Conservation (phyloP, 2,888 invertebrate species). For the Xanthia icteritia region DNA sequence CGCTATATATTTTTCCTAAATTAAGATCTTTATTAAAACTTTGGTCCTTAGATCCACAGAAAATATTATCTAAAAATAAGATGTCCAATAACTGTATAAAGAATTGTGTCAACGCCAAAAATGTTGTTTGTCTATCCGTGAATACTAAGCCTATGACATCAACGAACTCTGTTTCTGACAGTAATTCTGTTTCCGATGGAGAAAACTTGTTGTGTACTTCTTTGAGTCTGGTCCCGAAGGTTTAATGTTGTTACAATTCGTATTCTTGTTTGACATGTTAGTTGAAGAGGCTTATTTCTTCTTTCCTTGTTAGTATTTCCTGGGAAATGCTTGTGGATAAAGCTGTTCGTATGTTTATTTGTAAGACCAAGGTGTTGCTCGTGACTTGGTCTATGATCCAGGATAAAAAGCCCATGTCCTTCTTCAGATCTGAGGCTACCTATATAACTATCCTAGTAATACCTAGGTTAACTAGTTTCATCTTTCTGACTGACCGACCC, state of each 20-base stretch:
- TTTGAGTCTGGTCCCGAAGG: conserved; percentile 30
- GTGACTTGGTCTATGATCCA: too few relatives aligned
- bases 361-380: neutral
- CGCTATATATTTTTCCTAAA: neutral
- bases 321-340: neutral
- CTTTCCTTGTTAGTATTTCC: conserved; percentile 4
- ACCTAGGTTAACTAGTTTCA: too few relatives aligned
- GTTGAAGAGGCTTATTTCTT: conserved; percentile 11
- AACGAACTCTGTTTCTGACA: conserved; percentile 23
- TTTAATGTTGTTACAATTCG: conserved; percentile 33
- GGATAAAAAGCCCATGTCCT: too few relatives aligned
- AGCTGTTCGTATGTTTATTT: neutral
- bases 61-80: conserved; percentile 12
- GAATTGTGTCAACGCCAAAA: conserved; percentile 13
- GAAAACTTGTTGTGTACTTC: conserved; percentile 43
- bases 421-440: too few relatives aligned
- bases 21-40: neutral
- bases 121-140: conserved; percentile 11
- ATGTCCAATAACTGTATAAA: neutral
- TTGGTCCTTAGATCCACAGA: neutral
- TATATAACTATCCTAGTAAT: too few relatives aligned
- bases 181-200: conserved; percentile 47
- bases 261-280: conserved; percentile 40
- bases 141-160: conserved; percentile 11
- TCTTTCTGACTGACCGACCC: too few relatives aligned